These are phyloP conservation scores for Harpagifer antarcticus DNA, from an alignment of 2,797 vertebrate genomes.

Conservation along the genomic window DNA sequence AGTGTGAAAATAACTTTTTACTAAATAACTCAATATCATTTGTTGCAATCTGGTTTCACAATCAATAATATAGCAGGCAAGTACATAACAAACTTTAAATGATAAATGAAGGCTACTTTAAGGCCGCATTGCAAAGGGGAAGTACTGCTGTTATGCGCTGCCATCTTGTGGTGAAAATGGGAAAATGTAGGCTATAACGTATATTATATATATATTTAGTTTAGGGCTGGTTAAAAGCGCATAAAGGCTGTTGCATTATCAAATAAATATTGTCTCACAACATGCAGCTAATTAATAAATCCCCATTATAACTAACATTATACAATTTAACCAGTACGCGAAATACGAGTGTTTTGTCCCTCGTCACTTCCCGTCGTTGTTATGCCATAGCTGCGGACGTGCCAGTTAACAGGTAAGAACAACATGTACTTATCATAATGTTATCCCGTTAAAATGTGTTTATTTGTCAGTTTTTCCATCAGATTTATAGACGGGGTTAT, in stretches of 20 bases:
- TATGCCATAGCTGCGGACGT: constrained; percentile 6
- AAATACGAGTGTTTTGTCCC: constrained; percentile 36
- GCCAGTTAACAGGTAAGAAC: constrained; percentile 54
- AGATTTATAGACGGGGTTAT: accelerated
- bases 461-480: accelerated
- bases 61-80: not conserved
- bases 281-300: accelerated
- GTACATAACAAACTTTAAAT: not conserved
- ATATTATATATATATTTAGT: not conserved
- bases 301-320: not conserved
- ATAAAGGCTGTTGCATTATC: not conserved
- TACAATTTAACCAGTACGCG: not conserved
- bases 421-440: constrained; percentile 45
- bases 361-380: constrained; percentile 49
- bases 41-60: not conserved
- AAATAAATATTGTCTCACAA: not conserved
- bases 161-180: constrained; percentile 57
- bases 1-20: not conserved
- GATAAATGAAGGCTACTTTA: not conserved
- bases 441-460: accelerated
- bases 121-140: too few species aligned
- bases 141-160: constrained; percentile 25
- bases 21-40: too few species aligned
- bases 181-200: not conserved
- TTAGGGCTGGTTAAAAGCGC: not conserved